Base-by-base conservation (phyloP, 2,113 vertebrate species). In the Gyps fulvus region DNA sequence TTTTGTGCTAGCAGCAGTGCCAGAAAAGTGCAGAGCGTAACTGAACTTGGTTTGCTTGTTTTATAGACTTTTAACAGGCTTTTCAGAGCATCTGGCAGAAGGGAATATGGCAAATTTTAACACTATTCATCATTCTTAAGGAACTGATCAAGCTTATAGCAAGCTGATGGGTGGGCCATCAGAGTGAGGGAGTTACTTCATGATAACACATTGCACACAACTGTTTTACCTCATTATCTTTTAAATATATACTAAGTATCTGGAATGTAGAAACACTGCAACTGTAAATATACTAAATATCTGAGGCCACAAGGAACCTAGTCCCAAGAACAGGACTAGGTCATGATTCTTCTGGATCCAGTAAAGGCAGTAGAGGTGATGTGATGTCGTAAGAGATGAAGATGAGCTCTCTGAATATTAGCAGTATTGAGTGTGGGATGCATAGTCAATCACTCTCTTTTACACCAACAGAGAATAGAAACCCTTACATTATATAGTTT, bases 41-140 rank as follows among this genome's bases (percentile, higher is more conserved):
- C 76, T 67, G 87, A 83, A 92, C 62, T 85, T 71, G 52, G 55
- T 61, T 88, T 61, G 82, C 82, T 88, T 90, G 83, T 87, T 80
- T 77, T 84, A 49, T 52, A 58, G 78, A 78, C 79, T 95, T 97
- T 93, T 92, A 94, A 95, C 67, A 85, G 73, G 90, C 65, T 69
- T 87, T 62, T 79, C 67, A 63, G 87, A 89, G 84, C 61, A 95
- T 74, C 76, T 87, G 86, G 66, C 59, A 81, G 59, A 89, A 66
- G 77, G 40, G 65, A 43, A 62, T n/a, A 59, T 17, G 26, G 81
- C 66, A 90, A 50, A 80, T 95, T 94, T 92, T 93, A 70, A 61
- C 66, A 15, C 67, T 89, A 94, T 95, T 96, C 59, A 90, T 94
- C 96, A 89, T 86, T 87, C 90, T 90, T 94, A 90, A 96, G 63